Conservation (phyloP, 92 coral and sea anemone species). For the Epizoanthus scotinus region DNA sequence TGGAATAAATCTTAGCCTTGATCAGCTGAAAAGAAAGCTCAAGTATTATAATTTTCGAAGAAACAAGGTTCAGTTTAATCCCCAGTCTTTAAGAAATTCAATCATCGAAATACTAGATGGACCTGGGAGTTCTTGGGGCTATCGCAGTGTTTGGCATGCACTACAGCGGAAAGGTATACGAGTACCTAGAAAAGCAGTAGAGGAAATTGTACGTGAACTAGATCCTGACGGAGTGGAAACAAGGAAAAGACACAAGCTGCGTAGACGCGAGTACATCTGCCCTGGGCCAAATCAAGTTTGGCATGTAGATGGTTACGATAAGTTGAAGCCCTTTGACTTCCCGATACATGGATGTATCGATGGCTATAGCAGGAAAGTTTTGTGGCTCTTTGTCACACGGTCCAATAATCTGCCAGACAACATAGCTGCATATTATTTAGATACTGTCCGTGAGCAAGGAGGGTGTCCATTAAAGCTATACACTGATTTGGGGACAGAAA, state of each 20-base stretch:
- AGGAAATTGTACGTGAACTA: conserved; percentile 37
- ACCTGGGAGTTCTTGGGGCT: conserved; percentile 34
- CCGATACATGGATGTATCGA: no score
- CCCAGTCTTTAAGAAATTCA: conserved; percentile 31
- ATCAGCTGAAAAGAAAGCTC: conserved; percentile 34
- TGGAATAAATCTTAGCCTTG: conserved; percentile 27
- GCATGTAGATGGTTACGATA: not conserved
- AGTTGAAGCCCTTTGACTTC: not conserved
- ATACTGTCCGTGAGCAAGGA: conserved; percentile 8
- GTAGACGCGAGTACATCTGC: conserved; percentile 16
- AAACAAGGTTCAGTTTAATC: conserved; percentile 35
- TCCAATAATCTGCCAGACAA: conserved; percentile 6
- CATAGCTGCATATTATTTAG: conserved; percentile 18
- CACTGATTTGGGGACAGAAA: conserved; percentile 8
- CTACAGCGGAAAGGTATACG: conserved; percentile 16
- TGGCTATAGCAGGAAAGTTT: not conserved
- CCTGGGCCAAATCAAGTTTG: not conserved
- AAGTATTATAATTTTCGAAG: conserved; percentile 27
- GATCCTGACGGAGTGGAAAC: conserved; percentile 37
- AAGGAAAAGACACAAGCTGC: conserved; percentile 31
- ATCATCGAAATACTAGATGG: not conserved
- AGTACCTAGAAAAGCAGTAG: conserved; percentile 44
- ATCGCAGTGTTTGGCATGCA: conserved; percentile 37
- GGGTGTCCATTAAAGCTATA: conserved; percentile 12
- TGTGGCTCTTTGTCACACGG: conserved; percentile 10